phyloP scores from a whole-genome alignment of 2,888 invertebrate species.

The Anorthoa munda region DNA sequence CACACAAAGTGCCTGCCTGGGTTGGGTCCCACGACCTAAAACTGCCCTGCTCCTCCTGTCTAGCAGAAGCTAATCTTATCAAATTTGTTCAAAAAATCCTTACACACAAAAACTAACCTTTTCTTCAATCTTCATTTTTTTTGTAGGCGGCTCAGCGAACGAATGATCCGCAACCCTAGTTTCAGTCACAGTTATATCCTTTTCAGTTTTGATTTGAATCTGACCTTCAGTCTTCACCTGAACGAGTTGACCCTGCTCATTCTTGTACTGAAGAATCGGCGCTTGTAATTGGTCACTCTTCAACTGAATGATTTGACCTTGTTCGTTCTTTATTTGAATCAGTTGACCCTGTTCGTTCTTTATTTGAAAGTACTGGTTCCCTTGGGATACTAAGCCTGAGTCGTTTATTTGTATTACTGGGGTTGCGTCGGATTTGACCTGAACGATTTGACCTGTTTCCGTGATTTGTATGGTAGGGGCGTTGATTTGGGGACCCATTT shows the following conservation, averaged over 20 bases:
- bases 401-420: conserved; percentile 84
- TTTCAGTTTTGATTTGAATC: conserved; percentile 73
- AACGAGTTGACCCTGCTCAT: conserved; percentile 81
- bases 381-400: conserved; percentile 72
- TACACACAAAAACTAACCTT: conserved; percentile 73
- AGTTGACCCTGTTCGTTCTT: conserved; percentile 88
- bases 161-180: conserved; percentile 81
- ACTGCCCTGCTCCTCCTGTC: no score
- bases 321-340: conserved; percentile 86
- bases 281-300: conserved; percentile 83
- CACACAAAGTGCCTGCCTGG: no score
- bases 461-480: conserved; percentile 89
- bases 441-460: conserved; percentile 87
- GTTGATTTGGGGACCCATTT: conserved; percentile 85
- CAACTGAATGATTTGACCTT: conserved; percentile 86
- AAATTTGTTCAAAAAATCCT: not conserved
- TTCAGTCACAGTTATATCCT: conserved; percentile 77
- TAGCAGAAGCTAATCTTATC: not conserved
- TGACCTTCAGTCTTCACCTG: conserved; percentile 76
- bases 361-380: conserved; percentile 84
- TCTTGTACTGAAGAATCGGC: conserved; percentile 81
- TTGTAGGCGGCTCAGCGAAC: conserved; percentile 84
- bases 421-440: conserved; percentile 82
- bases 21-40: no score
- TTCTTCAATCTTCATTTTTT: conserved; percentile 84